Evolutionary conservation across 2,888 invertebrate species (phyloP), one percentile per base, ranked within the genome.

Genomic region (Alviniconcha strummeri): DNA sequence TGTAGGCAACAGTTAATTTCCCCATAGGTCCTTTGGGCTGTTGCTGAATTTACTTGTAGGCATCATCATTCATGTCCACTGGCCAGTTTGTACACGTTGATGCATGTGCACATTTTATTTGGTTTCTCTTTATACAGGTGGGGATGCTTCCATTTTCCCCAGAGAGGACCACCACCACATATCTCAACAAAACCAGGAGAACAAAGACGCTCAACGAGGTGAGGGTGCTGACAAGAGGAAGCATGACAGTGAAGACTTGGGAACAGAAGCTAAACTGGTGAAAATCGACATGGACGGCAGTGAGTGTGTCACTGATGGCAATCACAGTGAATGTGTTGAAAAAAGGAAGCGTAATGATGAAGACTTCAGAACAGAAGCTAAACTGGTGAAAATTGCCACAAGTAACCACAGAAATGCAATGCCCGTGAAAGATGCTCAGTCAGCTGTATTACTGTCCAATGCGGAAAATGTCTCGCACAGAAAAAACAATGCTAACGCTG

Each of bases 101-200:
- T 36, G 36, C 36, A 36, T 36, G 36, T 36, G 36, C 36, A 60
- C 13, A 4, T 60, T 60, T 60, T 60, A 11, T 60, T 60, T 60
- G 9, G 8, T 60, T 60, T 60, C 4, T 60, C 0, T 60, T 60
- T 60, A 60, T 36, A 36, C 77, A 93, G 93, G 93, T 94, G 98
- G 98, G 0, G 98, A 98, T 95, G 97, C 97, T 17, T 96, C 97
- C 36, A 98, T 98, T 89, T 95, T 97, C 92, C 95, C 95, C 0
- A 96, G 96, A 93, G 89, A 67, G 17, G 77, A 56, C 13, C 17
- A 9, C 36, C 56, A 13, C 15, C 1, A n/a, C 19, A 5, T 17
- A 55, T 36, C 69, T 69, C 17, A 69, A 17, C 69, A n/a, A 13
- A 69, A n/a, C 15, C 69, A 69, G 17, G n/a, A 69, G n/a, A 6